Evolutionary conservation across 2,113 vertebrate genomes (phyloP), one percentile per base, ranked within the genome.

Genomic region (Phaethon lepturus): DNA sequence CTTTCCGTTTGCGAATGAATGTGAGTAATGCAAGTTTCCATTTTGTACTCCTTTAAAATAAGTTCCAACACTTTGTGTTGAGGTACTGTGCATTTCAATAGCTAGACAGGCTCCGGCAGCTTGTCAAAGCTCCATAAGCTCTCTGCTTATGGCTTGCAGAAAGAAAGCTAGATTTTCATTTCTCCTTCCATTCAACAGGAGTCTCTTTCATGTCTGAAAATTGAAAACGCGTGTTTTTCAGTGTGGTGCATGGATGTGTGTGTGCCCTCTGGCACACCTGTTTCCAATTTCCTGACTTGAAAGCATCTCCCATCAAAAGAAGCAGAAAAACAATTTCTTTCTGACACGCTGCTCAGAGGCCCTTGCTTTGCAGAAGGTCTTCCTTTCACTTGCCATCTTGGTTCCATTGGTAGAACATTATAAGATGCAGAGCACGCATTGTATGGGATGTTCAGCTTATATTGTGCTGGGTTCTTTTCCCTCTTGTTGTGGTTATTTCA

Each of bases 251-350:
- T 98, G 98, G 98, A 98, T 98, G 98, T 99, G 91, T 97, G 99
- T 98, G 98, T 98, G 97, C 98, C 99, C 99, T 99, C 98, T 98
- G 98, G 97, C 98, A 97, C 99, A 99, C 99, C 99, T 99, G 99
- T 98, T 99, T 99, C 98, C 98, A 98, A 99, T 99, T 99, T 99
- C 99, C 99, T 98, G 98, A 99, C 99, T 99, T 99, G 98, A 99
- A 99, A 99, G 99, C 98, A 97, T 97, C 98, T 98, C 98, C 98
- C 99, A 99, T 99, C 99, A 99, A 99, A 99, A 99, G 99, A 90
- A 98, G 97, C 97, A 98, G 98, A 98, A 98, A 98, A 99, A 98
- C 98, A 99, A 98, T 99, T 99, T 99, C 97, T 98, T 98, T 98
- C 97, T 98, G 98, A 99, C 99, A 99, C 84, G 64, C 98, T 97